Percentiles rank a stretch among this genome's conserved stretches.
Evolutionary conservation across 2,888 invertebrate genomes (phyloP).

Genomic region (Lasius platythorax): DNA sequence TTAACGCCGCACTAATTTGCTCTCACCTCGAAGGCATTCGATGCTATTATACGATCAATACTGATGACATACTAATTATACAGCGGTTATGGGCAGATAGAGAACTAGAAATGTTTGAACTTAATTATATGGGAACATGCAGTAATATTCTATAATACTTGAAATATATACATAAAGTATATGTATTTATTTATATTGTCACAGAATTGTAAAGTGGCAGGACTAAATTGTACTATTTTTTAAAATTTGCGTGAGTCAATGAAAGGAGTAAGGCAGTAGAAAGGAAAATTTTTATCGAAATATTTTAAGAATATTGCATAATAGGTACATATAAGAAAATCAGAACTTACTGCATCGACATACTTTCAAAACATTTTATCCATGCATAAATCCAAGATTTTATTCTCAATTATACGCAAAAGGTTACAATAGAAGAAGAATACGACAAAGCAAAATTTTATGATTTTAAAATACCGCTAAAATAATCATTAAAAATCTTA

Average conservation of each 20-base stretch:
- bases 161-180: not conserved
- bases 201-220: not conserved
- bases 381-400: not conserved
- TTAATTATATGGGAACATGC: not conserved
- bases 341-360: not conserved
- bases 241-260: not conserved
- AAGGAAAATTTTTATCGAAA: not conserved
- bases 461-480: not conserved
- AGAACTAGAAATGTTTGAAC: conserved; percentile 1
- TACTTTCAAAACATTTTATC: not conserved
- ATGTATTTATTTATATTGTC: not conserved
- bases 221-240: not conserved
- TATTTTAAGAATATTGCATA: not conserved
- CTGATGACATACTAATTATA: conserved; percentile 43
- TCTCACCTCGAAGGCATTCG: conserved; percentile 37
- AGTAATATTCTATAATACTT: not conserved
- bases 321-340: not conserved
- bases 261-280: not conserved
- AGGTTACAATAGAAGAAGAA: not conserved
- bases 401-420: not conserved
- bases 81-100: conserved; percentile 2
- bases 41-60: conserved; percentile 50
- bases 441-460: not conserved
- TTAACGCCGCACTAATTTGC: conserved; percentile 41
- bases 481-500: not conserved